These are phyloP conservation scores for Bombus impatiens DNA, from an alignment of 1,140 invertebrate genomes.

Conservation along the genomic window DNA sequence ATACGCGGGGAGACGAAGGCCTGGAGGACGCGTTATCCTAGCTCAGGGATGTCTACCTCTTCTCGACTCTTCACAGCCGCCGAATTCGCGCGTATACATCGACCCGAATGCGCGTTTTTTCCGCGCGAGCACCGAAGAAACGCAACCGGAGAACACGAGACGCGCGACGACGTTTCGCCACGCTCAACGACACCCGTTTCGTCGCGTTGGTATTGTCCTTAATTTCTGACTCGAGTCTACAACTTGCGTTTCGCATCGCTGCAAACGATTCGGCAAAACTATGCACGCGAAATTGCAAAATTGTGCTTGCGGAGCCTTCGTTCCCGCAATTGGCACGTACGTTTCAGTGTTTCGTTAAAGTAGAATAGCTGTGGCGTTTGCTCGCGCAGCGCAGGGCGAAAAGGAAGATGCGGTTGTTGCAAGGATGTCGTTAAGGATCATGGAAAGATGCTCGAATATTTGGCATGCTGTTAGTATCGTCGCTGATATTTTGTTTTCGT, in stretches of 20 bases:
- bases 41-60: slow-evolving; percentile 38
- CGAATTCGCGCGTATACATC: slow-evolving; percentile 17
- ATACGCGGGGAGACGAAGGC: slow-evolving; percentile 28
- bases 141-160: not conserved
- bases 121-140: not conserved
- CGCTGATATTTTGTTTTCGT: too few relatives aligned
- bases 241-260: not conserved
- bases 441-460: too few relatives aligned
- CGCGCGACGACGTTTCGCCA: not conserved
- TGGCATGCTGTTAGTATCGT: too few relatives aligned
- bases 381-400: too few relatives aligned
- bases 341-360: too few relatives aligned
- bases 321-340: too few relatives aligned
- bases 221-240: not conserved
- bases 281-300: not conserved
- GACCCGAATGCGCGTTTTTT: slow-evolving; percentile 10
- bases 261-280: not conserved
- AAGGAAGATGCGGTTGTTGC: too few relatives aligned
- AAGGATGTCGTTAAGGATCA: too few relatives aligned
- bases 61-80: slow-evolving; percentile 55
- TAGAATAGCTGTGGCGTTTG: too few relatives aligned
- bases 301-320: not conserved
- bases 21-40: slow-evolving; percentile 27
- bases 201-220: not conserved
- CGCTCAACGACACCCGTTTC: not conserved